phyloP scores from a whole-genome alignment of 2,888 invertebrate species.

The Dysmachus trigonus region DNA sequence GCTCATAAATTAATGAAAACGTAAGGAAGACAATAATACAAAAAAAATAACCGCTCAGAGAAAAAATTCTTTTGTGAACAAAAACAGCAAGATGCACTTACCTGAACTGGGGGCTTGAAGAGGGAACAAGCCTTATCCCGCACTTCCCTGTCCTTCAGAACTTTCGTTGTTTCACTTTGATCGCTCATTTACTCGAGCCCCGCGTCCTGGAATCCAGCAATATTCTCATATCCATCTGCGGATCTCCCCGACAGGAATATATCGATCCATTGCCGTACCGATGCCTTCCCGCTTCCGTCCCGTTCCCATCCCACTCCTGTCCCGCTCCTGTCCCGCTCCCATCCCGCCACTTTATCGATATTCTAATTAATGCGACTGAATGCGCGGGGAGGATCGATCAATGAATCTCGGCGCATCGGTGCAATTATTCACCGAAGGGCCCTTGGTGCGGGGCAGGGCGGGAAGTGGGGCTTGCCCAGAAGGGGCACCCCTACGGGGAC shows the following conservation, averaged over 20 bases:
- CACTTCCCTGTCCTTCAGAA: conserved; percentile 12
- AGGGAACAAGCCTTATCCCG: neutral
- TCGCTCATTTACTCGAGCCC: conserved; percentile 32
- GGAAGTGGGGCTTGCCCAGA: no score
- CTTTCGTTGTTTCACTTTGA: conserved; percentile 37
- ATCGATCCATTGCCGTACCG: neutral
- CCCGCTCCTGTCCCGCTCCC: no score
- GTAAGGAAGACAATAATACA: neutral
- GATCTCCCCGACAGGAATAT: conserved; percentile 15
- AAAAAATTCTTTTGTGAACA: conserved; percentile 23
- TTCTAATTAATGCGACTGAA: conserved; percentile 36
- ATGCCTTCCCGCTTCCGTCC: neutral
- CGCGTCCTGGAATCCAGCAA: neutral
- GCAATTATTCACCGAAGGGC: conserved; percentile 12
- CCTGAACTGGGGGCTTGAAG: neutral
- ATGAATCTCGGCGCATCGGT: neutral
- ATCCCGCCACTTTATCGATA: conserved; percentile 23
- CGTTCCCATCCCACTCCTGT: no score
- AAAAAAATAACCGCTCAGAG: conserved; percentile 20
- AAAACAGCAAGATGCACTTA: conserved; percentile 35
- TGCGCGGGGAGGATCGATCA: conserved; percentile 31
- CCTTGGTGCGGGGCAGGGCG: neutral
- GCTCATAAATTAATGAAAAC: conserved; percentile 47
- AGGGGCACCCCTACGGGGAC: neutral
- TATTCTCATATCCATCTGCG: conserved; percentile 38